Conservation (phyloP, 2,113 vertebrate species). For the mouse (Mus musculus) region GRCm39 chr8:12660501-12661000, state of each 20-base stretch:
- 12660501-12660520: not conserved
- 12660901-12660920: not conserved
- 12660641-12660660: too few relatives aligned
- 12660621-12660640: not conserved
- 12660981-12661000: not conserved
- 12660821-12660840: too few relatives aligned
- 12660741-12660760: not conserved
- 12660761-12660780: too few relatives aligned
- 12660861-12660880: not conserved
- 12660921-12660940: not conserved
- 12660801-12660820: not conserved
- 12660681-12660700: too few relatives aligned
- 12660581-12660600: not conserved
- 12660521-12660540: not conserved
- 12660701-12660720: not conserved
- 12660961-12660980: not conserved
- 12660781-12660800: not conserved
- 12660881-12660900: not conserved
- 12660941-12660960: not conserved
- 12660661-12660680: not conserved
- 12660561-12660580: not conserved
- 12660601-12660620: not conserved
- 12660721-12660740: not conserved
- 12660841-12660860: too few relatives aligned
- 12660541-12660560: not conserved